Percentiles rank a stretch among this genome's conserved stretches.
phyloP scores from a whole-genome alignment of 2,888 invertebrate genomes.

The Eilema caniola region DNA sequence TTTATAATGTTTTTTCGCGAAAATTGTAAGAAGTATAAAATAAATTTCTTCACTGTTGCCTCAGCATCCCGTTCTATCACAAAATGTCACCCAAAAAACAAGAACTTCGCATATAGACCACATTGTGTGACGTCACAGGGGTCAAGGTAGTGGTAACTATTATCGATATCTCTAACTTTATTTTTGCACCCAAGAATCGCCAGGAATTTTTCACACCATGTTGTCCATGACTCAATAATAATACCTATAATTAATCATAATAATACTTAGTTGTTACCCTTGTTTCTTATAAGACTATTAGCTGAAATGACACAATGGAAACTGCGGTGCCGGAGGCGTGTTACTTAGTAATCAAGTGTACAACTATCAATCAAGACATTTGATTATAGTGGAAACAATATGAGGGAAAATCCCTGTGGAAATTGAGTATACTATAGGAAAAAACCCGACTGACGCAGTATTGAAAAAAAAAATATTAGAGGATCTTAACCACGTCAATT shows the following conservation, averaged over 20 bases:
- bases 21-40: too few species aligned
- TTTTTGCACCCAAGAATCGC: not conserved
- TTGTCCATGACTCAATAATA: constrained; percentile 20
- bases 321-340: constrained; percentile 27
- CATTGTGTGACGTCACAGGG: too few species aligned
- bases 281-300: constrained; percentile 32
- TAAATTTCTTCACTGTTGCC: too few species aligned
- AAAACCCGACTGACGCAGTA: constrained; percentile 27
- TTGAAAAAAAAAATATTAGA: not conserved
- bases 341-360: constrained; percentile 21
- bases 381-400: constrained; percentile 30
- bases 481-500: not conserved
- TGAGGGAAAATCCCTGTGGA: constrained; percentile 38
- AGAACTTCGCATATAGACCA: too few species aligned
- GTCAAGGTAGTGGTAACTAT: too few species aligned
- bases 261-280: constrained; percentile 16
- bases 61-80: too few species aligned
- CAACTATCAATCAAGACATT: constrained; percentile 35
- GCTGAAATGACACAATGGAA: constrained; percentile 39
- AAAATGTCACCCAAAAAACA: too few species aligned
- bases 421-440: constrained; percentile 34
- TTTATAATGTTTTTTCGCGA: too few species aligned
- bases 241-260: not conserved
- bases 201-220: not conserved
- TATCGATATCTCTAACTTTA: not conserved